Conservation (phyloP, 2,797 vertebrate genomes). For the Coregonus suidteri region DNA sequence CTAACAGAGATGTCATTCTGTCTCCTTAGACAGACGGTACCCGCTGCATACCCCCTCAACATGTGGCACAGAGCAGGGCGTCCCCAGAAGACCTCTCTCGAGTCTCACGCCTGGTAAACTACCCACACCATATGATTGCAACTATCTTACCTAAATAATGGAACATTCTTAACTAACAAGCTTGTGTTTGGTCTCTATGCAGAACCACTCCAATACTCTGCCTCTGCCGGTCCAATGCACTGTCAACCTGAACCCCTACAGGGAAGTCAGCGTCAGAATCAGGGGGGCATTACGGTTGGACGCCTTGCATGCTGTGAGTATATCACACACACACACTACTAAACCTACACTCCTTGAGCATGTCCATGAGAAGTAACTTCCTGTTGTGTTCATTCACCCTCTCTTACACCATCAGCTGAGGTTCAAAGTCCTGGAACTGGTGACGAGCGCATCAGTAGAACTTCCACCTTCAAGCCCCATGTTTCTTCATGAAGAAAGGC, state of each 20-base stretch:
- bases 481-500: constrained; percentile 88
- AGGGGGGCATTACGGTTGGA: constrained; percentile 82
- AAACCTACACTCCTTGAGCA: constrained; percentile 20
- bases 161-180: background rate
- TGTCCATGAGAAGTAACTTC: constrained; percentile 38
- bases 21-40: constrained; percentile 73
- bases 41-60: constrained; percentile 74
- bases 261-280: constrained; percentile 78
- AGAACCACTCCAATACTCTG: constrained; percentile 91
- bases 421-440: constrained; percentile 89
- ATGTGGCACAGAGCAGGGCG: constrained; percentile 74
- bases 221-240: constrained; percentile 84
- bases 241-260: constrained; percentile 79
- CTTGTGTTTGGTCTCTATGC: constrained; percentile 33
- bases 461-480: constrained; percentile 83
- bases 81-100: constrained; percentile 83
- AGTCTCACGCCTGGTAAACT: constrained; percentile 83
- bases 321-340: background rate
- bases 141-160: background rate
- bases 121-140: background rate
- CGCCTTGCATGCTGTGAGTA: constrained; percentile 86
- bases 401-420: constrained; percentile 78
- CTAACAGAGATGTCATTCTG: constrained; percentile 19
- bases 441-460: constrained; percentile 81
- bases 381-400: constrained; percentile 49